Evolutionary conservation across 2,113 vertebrate genomes (phyloP).

Genomic region (Etheostoma cragini): DNA sequence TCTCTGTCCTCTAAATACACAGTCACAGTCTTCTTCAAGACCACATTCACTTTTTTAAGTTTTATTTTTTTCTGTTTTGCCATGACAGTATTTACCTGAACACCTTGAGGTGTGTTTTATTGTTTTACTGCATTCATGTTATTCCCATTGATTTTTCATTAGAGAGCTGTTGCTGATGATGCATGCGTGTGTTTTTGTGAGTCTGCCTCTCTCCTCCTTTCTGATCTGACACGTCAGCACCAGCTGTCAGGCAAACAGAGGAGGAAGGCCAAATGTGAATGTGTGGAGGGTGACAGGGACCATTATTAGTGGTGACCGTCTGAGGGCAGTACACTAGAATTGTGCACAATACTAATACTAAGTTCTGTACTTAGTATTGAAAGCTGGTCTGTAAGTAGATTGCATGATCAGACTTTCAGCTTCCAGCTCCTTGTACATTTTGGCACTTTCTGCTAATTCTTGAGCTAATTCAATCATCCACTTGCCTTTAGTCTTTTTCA

Average conservation of each 20-base stretch:
- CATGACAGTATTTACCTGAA: slow-evolving; percentile 74
- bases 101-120: slow-evolving; percentile 35
- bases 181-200: slow-evolving; percentile 54
- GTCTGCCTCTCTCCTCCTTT: slow-evolving; percentile 52
- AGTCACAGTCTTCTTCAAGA: slow-evolving; percentile 50
- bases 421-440: slow-evolving; percentile 50
- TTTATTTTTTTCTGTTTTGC: slow-evolving; percentile 13
- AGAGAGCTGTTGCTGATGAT: slow-evolving; percentile 55
- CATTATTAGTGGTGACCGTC: slow-evolving; percentile 46
- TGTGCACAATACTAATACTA: slow-evolving; percentile 66
- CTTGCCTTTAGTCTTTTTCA: slow-evolving; percentile 34
- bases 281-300: slow-evolving; percentile 62
- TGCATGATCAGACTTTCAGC: slow-evolving; percentile 46
- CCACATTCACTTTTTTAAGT: slow-evolving; percentile 38
- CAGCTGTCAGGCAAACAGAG: slow-evolving; percentile 58
- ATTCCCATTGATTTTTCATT: slow-evolving; percentile 39
- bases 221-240: slow-evolving; percentile 69
- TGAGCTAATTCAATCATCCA: slow-evolving; percentile 25
- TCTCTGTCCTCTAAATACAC: slow-evolving; percentile 14
- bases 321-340: slow-evolving; percentile 56
- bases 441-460: slow-evolving; percentile 58
- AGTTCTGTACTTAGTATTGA: slow-evolving; percentile 49
- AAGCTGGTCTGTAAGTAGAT: slow-evolving; percentile 62
- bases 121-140: slow-evolving; percentile 9
- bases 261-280: slow-evolving; percentile 73